Conservation (phyloP, 2,113 vertebrate species). For the Xenopus borealis region DNA sequence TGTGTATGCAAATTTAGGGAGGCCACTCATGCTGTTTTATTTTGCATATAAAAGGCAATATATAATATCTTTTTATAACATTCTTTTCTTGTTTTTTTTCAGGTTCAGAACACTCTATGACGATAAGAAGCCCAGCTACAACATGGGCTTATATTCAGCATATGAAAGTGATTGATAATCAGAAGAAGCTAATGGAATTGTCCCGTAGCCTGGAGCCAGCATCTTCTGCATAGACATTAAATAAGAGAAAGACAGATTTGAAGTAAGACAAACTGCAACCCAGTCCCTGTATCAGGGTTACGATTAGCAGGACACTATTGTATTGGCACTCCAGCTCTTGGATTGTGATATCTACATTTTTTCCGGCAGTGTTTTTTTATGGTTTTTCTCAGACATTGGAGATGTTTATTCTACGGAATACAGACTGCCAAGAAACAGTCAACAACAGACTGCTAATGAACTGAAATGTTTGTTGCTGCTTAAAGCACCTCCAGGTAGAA, state of each 20-base stretch:
- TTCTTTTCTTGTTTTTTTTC: constrained; percentile 4
- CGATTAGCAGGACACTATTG: not conserved
- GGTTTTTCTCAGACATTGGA: not conserved
- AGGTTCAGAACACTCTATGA: constrained; percentile 82
- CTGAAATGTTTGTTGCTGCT: not conserved
- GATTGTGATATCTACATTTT: not conserved
- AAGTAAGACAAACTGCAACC: not conserved
- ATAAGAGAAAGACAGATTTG: not conserved
- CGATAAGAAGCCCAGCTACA: constrained; percentile 67
- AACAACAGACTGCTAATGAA: too few relatives aligned
- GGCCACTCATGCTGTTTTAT: too few relatives aligned
- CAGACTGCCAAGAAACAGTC: too few relatives aligned
- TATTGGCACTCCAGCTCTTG: constrained; percentile 10
- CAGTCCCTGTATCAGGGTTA: constrained; percentile 39
- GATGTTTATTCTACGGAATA: too few relatives aligned
- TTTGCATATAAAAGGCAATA: too few relatives aligned
- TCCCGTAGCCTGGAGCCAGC: constrained; percentile 76
- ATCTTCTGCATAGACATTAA: constrained; percentile 42
- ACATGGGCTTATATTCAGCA: constrained; percentile 81
- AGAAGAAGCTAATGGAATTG: constrained; percentile 82
- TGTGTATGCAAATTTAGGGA: too few relatives aligned
- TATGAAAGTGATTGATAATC: constrained; percentile 86
- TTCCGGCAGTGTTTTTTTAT: not conserved
- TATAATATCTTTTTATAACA: not conserved
- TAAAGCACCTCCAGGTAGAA: not conserved